These are phyloP conservation scores for Nycticebus coucang DNA, from an alignment of 2,113 vertebrate genomes.

Conservation along the genomic window DNA sequence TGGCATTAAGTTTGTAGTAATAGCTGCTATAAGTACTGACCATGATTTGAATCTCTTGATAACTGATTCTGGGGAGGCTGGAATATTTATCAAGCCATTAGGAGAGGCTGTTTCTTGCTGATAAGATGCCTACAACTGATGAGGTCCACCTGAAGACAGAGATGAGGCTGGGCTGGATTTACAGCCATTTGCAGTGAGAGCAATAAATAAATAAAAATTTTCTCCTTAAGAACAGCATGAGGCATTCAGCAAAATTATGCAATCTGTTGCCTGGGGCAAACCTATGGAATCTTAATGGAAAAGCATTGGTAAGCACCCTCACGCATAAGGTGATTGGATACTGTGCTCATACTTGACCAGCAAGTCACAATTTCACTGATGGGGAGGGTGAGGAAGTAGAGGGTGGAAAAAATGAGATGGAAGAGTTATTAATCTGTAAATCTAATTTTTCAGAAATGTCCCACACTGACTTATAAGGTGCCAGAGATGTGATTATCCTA, in stretches of 20 bases:
- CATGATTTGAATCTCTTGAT: conserved; percentile 87
- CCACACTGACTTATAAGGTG: not conserved
- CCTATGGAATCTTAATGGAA: conserved; percentile 74
- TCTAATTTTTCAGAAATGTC: conserved; percentile 70
- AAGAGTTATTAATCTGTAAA: conserved; percentile 59
- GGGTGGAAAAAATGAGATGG: not conserved
- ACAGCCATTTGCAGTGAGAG: conserved; percentile 64
- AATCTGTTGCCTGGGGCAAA: conserved; percentile 70
- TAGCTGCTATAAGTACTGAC: conserved; percentile 82
- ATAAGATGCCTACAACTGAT: conserved; percentile 87
- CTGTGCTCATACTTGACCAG: not conserved
- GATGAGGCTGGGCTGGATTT: conserved; percentile 81
- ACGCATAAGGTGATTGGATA: not conserved
- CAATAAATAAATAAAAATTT: conserved; percentile 37
- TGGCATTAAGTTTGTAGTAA: conserved; percentile 83
- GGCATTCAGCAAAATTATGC: conserved; percentile 78
- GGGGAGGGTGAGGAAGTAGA: conserved; percentile 49
- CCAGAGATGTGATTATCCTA: conserved; percentile 43
- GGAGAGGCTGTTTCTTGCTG: conserved; percentile 85
- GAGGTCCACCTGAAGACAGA: conserved; percentile 83
- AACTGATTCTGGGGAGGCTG: conserved; percentile 80
- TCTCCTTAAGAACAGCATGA: conserved; percentile 72
- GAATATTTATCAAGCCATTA: conserved; percentile 88
- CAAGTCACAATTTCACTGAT: conserved; percentile 56
- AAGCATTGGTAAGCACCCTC: conserved; percentile 61